These are phyloP conservation scores for Lethenteron camtschaticum DNA, from an alignment of 2,113 vertebrate species.

Conservation along the genomic window DNA sequence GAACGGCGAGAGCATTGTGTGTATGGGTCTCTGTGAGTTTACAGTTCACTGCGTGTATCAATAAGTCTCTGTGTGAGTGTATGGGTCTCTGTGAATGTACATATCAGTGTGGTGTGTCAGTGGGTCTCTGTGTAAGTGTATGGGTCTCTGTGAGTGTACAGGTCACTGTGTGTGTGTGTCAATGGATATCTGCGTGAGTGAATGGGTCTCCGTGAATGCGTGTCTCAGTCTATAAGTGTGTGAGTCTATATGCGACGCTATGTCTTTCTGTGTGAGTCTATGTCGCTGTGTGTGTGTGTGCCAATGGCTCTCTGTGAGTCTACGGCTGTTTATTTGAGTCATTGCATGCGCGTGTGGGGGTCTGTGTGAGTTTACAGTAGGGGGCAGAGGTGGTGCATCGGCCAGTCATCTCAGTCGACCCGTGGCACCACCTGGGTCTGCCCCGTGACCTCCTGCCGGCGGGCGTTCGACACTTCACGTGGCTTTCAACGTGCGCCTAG, in stretches of 20 bases:
- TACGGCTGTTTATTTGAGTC: not conserved
- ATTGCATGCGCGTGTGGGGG: not conserved
- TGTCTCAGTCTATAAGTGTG: not conserved
- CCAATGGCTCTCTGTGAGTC: not conserved
- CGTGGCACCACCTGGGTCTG: too few relatives aligned
- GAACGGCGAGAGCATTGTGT: not conserved
- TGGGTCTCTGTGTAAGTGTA: not conserved
- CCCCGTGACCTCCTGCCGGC: too few relatives aligned
- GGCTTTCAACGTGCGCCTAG: too few relatives aligned
- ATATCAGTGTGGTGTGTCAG: not conserved
- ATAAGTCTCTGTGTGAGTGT: too few relatives aligned
- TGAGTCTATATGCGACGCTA: not conserved
- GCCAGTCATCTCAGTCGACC: too few relatives aligned
- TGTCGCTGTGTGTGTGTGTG: not conserved
- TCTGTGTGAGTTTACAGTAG: too few relatives aligned
- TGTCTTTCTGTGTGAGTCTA: not conserved
- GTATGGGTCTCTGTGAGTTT: too few relatives aligned
- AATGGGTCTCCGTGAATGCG: not conserved
- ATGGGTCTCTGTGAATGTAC: not conserved
- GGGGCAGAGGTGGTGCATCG: too few relatives aligned
- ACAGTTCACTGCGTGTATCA: too few relatives aligned
- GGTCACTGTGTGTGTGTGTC: not conserved
- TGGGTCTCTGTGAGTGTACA: not conserved
- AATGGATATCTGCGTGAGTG: not conserved
- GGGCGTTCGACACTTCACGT: too few relatives aligned